Evolutionary conservation across 2,888 invertebrate species (phyloP).

Genomic region (Dromius quadrimaculatus): DNA sequence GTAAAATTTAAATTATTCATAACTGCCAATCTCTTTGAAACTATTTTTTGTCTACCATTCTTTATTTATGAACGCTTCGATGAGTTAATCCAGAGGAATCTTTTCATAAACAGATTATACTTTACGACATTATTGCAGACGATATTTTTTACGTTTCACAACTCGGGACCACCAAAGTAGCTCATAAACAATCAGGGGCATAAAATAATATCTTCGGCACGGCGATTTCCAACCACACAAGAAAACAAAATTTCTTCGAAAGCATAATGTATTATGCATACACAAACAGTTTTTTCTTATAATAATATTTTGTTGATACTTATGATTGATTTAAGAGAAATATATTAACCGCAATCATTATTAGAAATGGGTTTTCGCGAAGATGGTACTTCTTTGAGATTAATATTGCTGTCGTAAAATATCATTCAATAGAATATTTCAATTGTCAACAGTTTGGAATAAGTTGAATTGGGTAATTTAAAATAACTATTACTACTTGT

Average conservation of each 20-base stretch:
- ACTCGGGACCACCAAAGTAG: conserved; percentile 38
- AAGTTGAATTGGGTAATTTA: too few relatives aligned
- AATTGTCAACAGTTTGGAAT: too few relatives aligned
- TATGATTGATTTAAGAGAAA: too few relatives aligned
- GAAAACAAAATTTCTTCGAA: conserved; percentile 1
- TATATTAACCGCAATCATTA: too few relatives aligned
- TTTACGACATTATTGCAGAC: conserved; percentile 30
- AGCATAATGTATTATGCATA: too few relatives aligned
- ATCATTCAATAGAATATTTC: too few relatives aligned
- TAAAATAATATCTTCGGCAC: conserved; percentile 27
- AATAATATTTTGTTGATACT: neutral
- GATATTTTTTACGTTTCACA: conserved; percentile 44
- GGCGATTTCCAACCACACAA: conserved; percentile 1
- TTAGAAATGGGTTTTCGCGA: too few relatives aligned
- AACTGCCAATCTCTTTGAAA: neutral
- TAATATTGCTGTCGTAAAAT: too few relatives aligned
- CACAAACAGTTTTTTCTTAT: neutral
- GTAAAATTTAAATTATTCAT: neutral
- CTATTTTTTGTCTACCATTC: neutral
- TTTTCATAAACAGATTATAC: conserved; percentile 3
- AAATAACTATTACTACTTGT: too few relatives aligned
- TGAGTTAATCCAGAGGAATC: conserved; percentile 1
- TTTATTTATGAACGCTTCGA: neutral
- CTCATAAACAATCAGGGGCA: conserved; percentile 16
- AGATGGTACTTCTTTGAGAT: too few relatives aligned